These are phyloP conservation scores for Cephalopachus bancanus DNA, from an alignment of 2,797 vertebrate genomes.

Conservation along the genomic window DNA sequence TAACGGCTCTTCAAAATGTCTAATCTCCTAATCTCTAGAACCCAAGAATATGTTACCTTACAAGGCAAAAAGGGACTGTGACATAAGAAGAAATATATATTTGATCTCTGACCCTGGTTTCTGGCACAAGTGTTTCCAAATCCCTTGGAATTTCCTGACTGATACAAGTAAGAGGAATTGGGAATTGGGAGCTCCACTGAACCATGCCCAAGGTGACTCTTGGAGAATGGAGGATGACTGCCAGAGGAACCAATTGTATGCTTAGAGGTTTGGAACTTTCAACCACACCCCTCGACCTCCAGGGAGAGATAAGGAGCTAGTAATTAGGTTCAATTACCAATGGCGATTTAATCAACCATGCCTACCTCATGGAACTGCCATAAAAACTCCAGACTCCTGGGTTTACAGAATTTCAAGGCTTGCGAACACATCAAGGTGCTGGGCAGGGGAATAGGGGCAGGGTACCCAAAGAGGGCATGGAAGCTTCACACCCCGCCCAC, in stretches of 20 bases:
- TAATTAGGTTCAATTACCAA: too few relatives aligned
- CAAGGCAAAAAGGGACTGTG: neutral
- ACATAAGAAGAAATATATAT: neutral
- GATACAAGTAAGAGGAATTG: neutral
- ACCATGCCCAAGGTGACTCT: neutral
- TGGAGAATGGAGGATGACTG: neutral
- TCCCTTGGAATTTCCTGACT: neutral
- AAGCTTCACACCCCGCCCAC: accelerated
- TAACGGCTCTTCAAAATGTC: neutral
- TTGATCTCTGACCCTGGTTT: neutral
- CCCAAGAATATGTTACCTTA: neutral
- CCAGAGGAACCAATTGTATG: too few relatives aligned
- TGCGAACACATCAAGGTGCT: accelerated
- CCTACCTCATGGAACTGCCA: neutral
- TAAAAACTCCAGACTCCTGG: neutral
- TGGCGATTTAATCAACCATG: neutral
- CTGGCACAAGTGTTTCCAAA: neutral
- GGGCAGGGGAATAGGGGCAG: too few relatives aligned
- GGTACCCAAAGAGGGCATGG: too few relatives aligned
- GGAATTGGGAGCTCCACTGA: too few relatives aligned
- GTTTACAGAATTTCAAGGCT: neutral
- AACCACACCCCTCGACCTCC: neutral
- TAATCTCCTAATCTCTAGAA: neutral
- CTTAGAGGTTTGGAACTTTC: neutral
- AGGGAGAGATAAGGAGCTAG: neutral